A percentile compares a stretch with the other conserved stretches of the same genome.
phyloP scores from a whole-genome alignment of 2,888 invertebrate species.

The Drosophila falleni region DNA sequence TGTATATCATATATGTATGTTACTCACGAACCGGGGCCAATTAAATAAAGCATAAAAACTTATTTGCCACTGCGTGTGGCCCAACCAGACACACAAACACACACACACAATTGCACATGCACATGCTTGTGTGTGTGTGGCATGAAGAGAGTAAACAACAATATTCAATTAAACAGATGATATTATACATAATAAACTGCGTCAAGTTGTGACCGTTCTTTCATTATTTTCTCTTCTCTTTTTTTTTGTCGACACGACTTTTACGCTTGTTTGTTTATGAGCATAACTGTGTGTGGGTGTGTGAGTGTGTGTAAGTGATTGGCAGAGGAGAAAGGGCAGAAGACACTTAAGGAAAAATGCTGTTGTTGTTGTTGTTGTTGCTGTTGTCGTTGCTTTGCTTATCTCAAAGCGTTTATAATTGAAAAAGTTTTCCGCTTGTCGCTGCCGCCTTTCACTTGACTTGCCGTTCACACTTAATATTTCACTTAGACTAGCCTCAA shows the following conservation, averaged over 20 bases:
- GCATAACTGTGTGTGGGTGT: not conserved
- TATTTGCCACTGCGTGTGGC: slow-evolving; percentile 21
- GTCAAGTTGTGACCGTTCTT: slow-evolving; percentile 38
- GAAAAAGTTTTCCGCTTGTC: slow-evolving; percentile 67
- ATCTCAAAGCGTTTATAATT: slow-evolving; percentile 67
- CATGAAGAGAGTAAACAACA: slow-evolving; percentile 36
- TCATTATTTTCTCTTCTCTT: not conserved
- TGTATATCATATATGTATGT: slow-evolving; percentile 1
- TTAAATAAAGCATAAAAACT: slow-evolving; percentile 36
- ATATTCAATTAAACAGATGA: slow-evolving; percentile 65
- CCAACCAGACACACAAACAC: not conserved
- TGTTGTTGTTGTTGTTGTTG: slow-evolving; percentile 22
- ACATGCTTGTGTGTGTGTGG: slow-evolving; percentile 25
- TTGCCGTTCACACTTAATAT: slow-evolving; percentile 69
- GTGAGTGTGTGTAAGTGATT: not conserved
- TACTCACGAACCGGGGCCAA: slow-evolving; percentile 13
- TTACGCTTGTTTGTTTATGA: slow-evolving; percentile 24
- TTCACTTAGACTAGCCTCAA: slow-evolving; percentile 38
- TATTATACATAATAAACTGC: slow-evolving; percentile 52
- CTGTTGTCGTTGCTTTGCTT: slow-evolving; percentile 45
- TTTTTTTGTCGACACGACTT: slow-evolving; percentile 11
- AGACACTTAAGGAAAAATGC: slow-evolving; percentile 28
- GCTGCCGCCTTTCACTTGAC: slow-evolving; percentile 49
- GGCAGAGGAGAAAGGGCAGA: not conserved
- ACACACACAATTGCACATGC: not conserved